A percentile compares a stretch with the other conserved stretches of the same genome.
These are phyloP conservation scores for Drosophila equinoxialis DNA, from an alignment of 1,140 invertebrate genomes.

Conservation along the genomic window DNA sequence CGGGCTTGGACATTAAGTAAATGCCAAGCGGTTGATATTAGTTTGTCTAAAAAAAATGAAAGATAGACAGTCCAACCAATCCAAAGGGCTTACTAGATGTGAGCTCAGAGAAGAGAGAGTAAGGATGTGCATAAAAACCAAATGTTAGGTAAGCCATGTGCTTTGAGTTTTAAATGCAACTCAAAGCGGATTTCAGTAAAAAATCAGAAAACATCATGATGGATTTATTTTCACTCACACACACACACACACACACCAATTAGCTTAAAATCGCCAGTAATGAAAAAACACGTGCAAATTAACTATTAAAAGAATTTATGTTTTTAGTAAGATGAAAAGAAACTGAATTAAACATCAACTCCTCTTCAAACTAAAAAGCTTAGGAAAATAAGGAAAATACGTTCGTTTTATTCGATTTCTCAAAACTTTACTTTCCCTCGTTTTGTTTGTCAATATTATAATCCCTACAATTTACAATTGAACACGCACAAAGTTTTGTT, in stretches of 20 bases:
- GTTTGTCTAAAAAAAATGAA: conserved; percentile 7
- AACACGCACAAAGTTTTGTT: conserved; percentile 12
- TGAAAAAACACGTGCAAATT: too few species aligned
- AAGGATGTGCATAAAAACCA: neutral
- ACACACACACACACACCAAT: too few species aligned
- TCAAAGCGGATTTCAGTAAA: conserved; percentile 1
- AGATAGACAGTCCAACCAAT: neutral
- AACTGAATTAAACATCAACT: too few species aligned
- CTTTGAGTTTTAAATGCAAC: conserved; percentile 1
- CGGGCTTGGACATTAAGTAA: conserved; percentile 32
- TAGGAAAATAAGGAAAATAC: too few species aligned
- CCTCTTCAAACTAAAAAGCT: too few species aligned
- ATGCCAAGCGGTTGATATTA: conserved; percentile 23
- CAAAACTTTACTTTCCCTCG: neutral
- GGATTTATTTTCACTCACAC: too few species aligned
- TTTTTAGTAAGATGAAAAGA: too few species aligned
- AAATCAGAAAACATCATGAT: neutral
- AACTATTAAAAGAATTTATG: too few species aligned
- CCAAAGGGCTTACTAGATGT: too few species aligned
- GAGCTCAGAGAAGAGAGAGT: neutral
- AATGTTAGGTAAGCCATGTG: neutral
- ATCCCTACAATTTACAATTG: conserved; percentile 14
- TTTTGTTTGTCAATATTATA: neutral
- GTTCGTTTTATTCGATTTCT: too few species aligned
- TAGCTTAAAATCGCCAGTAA: too few species aligned